Conservation (phyloP, 2,797 vertebrate species). For the Enteromius trimaculatus region DNA sequence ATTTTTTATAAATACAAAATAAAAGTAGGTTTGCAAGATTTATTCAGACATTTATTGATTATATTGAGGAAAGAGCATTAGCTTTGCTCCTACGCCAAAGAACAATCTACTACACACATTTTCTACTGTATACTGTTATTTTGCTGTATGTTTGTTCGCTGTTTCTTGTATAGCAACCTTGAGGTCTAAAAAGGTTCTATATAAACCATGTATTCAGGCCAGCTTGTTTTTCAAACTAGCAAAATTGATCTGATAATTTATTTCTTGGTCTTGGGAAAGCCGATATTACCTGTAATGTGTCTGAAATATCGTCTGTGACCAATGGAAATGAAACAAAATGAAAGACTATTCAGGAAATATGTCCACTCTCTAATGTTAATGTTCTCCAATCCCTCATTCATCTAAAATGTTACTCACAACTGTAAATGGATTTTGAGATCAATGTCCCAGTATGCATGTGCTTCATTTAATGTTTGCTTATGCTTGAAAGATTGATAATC, state of each 20-base stretch:
- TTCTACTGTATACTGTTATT: too few relatives aligned
- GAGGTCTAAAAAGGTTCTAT: neutral
- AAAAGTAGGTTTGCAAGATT: too few relatives aligned
- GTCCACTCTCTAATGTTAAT: neutral
- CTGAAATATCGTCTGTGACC: neutral
- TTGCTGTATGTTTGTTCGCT: neutral
- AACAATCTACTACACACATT: neutral
- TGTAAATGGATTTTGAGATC: constrained; percentile 17
- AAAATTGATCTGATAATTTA: neutral
- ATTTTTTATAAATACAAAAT: too few relatives aligned
- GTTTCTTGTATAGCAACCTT: neutral
- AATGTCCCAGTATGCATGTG: neutral
- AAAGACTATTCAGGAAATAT: neutral
- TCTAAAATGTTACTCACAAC: neutral
- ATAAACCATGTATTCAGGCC: neutral
- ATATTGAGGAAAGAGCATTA: neutral
- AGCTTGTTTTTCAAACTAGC: neutral
- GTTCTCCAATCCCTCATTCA: neutral
- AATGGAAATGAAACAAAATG: neutral
- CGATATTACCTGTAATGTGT: neutral
- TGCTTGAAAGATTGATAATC: neutral
- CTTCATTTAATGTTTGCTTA: constrained; percentile 1
- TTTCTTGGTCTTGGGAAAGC: neutral
- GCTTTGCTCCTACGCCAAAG: too few relatives aligned
- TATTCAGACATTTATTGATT: neutral